Percentiles rank a stretch among this genome's conserved stretches.
phyloP scores from a whole-genome alignment of 1,140 invertebrate genomes.

The Daktulosphaira vitifoliae region DNA sequence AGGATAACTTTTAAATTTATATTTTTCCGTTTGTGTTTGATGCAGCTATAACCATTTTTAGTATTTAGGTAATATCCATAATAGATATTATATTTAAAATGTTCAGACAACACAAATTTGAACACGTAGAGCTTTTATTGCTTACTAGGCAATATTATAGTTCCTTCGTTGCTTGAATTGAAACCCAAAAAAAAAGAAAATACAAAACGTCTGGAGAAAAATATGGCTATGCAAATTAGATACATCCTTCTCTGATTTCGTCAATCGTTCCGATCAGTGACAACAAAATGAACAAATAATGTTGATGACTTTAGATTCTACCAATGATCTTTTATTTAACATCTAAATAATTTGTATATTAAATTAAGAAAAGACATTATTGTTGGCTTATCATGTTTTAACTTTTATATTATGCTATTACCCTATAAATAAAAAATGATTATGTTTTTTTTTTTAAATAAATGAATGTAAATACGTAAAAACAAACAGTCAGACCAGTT shows the following conservation, averaged over 20 bases:
- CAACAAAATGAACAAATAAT: constrained; percentile 22
- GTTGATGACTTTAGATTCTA: constrained; percentile 25
- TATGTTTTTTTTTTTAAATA: no score
- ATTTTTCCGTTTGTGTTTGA: no score
- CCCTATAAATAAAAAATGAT: no score
- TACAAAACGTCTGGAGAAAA: background rate
- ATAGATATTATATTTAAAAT: no score
- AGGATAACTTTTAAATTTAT: no score
- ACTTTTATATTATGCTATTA: constrained; percentile 7
- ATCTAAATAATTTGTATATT: constrained; percentile 15
- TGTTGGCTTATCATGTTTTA: constrained; percentile 8
- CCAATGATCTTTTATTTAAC: constrained; percentile 1
- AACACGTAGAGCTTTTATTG: no score
- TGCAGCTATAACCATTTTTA: no score
- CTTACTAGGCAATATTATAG: no score
- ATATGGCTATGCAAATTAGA: constrained; percentile 30
- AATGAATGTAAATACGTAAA: no score
- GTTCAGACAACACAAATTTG: no score
- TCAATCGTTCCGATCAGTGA: background rate
- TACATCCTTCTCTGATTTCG: background rate
- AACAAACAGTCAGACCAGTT: no score
- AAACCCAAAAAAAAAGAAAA: background rate
- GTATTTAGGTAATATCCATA: no score
- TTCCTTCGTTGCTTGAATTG: constrained; percentile 4
- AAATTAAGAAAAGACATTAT: constrained; percentile 16